phyloP scores from a whole-genome alignment of 2,888 invertebrate genomes.

The Apamea sordens region DNA sequence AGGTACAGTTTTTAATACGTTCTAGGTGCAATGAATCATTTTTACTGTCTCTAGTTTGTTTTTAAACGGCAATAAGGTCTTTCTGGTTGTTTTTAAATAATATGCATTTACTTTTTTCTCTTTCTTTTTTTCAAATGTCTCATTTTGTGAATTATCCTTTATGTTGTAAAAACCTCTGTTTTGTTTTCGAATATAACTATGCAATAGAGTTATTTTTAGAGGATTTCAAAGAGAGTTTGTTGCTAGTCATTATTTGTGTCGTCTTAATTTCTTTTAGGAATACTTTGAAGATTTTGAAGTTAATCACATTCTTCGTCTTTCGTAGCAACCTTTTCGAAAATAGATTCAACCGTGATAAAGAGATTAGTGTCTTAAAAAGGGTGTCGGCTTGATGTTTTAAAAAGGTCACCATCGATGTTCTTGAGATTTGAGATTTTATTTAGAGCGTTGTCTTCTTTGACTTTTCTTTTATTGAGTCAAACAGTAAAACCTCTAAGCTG shows the following conservation, averaged over 20 bases:
- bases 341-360: background rate
- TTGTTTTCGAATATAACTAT: background rate
- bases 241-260: no score
- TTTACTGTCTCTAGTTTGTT: conserved; percentile 66
- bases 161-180: background rate
- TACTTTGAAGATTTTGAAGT: background rate
- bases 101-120: conserved; percentile 10
- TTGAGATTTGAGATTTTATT: background rate
- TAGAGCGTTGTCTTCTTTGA: background rate
- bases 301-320: background rate
- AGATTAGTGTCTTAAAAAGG: no score
- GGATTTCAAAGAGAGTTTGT: background rate
- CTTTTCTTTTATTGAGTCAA: background rate
- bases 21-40: conserved; percentile 65
- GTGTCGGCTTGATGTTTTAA: background rate
- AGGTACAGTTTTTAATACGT: conserved; percentile 51
- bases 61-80: conserved; percentile 41
- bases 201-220: background rate
- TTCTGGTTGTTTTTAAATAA: conserved; percentile 25
- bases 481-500: background rate
- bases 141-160: background rate
- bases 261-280: background rate
- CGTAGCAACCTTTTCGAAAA: background rate
- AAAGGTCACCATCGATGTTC: background rate
- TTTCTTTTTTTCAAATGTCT: background rate